These are phyloP conservation scores for Acronicta psi DNA, from an alignment of 2,888 invertebrate species.

Conservation along the genomic window DNA sequence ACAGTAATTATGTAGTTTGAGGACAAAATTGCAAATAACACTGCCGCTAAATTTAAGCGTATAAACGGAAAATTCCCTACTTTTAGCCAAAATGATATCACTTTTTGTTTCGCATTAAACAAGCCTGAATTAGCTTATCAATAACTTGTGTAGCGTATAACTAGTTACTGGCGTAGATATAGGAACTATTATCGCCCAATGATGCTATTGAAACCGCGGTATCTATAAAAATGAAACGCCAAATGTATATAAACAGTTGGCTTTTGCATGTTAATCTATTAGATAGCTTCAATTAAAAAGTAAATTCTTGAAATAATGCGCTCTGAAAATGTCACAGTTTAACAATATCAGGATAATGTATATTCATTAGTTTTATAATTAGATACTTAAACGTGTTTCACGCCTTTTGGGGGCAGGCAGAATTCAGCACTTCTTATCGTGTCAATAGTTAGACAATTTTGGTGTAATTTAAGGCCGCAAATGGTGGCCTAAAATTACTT, in stretches of 20 bases:
- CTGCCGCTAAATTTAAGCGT: too few relatives aligned
- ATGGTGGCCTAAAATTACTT: too few relatives aligned
- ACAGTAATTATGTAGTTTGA: too few relatives aligned
- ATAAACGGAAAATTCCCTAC: not conserved
- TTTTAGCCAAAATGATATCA: not conserved
- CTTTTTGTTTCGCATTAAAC: conserved; percentile 7
- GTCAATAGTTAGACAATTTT: too few relatives aligned
- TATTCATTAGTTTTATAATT: not conserved
- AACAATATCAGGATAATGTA: too few relatives aligned
- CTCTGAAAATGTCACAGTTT: too few relatives aligned
- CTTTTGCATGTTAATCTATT: conserved; percentile 14
- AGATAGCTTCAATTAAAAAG: conserved; percentile 7
- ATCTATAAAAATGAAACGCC: conserved; percentile 5
- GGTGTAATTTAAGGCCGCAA: too few relatives aligned
- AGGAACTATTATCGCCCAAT: conserved; percentile 5
- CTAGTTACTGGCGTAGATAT: conserved; percentile 16
- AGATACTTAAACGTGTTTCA: not conserved
- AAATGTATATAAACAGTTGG: conserved; percentile 8
- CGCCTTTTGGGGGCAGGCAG: too few relatives aligned
- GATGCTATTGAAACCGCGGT: conserved; percentile 9
- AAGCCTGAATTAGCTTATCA: conserved; percentile 31
- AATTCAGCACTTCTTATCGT: too few relatives aligned
- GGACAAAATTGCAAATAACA: too few relatives aligned
- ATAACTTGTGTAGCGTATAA: conserved; percentile 3
- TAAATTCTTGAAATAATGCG: too few relatives aligned